Percentiles rank a stretch among this genome's conserved stretches.
phyloP scores from a whole-genome alignment of 2,888 invertebrate genomes.

The Eupithecia tripunctaria region DNA sequence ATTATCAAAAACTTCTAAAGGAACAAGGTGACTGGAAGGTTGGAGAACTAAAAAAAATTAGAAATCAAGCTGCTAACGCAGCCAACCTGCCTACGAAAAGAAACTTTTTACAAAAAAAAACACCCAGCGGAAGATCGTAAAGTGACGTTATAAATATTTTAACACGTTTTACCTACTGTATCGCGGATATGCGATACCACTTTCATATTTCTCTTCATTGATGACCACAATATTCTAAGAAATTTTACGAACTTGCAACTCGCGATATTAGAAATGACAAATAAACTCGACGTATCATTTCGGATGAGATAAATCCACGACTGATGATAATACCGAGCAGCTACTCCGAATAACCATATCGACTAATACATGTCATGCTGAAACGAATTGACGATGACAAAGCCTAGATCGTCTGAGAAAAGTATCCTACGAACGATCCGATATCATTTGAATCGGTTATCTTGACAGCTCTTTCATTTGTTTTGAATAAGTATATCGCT shows the following conservation, averaged over 20 bases:
- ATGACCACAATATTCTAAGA: neutral
- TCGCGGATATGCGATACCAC: constrained; percentile 1
- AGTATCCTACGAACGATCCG: neutral
- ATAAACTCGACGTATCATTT: neutral
- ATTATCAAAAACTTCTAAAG: too few species aligned
- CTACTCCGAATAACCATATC: neutral
- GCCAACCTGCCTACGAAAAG: too few species aligned
- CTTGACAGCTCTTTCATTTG: neutral
- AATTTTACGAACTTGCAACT: neutral
- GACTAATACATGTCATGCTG: neutral
- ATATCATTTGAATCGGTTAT: neutral
- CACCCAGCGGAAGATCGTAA: neutral
- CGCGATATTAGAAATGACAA: neutral
- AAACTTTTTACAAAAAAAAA: neutral
- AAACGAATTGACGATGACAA: neutral
- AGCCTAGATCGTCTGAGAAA: neutral
- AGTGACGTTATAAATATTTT: neutral
- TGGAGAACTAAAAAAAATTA: too few species aligned
- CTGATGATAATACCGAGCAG: neutral
- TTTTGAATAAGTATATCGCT: neutral
- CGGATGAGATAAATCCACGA: neutral
- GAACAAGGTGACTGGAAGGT: too few species aligned
- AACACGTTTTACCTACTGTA: neutral
- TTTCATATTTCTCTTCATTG: neutral
- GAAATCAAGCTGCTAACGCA: too few species aligned